Evolutionary conservation across 2,888 invertebrate species (phyloP), one percentile per base, ranked within the genome.

Genomic region (Clostera curtula): DNA sequence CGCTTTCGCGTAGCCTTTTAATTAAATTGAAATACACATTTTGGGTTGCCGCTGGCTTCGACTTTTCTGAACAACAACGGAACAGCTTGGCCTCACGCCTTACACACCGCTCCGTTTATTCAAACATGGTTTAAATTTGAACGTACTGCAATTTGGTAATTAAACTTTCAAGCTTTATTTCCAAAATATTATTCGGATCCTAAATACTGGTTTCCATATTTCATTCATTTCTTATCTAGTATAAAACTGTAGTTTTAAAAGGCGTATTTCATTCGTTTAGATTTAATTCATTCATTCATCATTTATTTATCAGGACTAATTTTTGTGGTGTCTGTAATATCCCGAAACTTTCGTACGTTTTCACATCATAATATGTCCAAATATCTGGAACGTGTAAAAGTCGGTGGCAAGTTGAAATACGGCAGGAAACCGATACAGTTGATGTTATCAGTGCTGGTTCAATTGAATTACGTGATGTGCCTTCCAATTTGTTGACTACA

Each of bases 401-500:
- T 34, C 28, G 18, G 15, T 25, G 26, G 25, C 19, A 29, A 30
- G 43, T 38, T 36, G 40, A 35, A 37, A 37, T 39, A 38, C 45
- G 43, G 36, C 41, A 39, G 48, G 38, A 43, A 51, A 44, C 46
- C 50, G 54, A 50, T 51, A 56, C 44, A 41, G 49, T 52, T 49
- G 57, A 55, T 47, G 48, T 50, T 61, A 59, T 60, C 56, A 56
- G 56, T 56, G 56, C 56, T 60, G 58, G 60, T 58, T 62, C 66
- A 58, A 79, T 77, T 77, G 71, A 75, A 71, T 68, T 72, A 74
- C 74, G 76, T 75, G 75, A 64, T 56, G 42, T 43, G 66, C 58
- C 48, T 71, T 33, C 51, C 47, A 51, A 67, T 59, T 56, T 45
- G 37, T 31, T 44, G 34, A 49, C 36, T 34, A 31, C 36, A 38